Base-by-base conservation (phyloP, 2,888 invertebrate species). In the Drosophila seclusa region DNA sequence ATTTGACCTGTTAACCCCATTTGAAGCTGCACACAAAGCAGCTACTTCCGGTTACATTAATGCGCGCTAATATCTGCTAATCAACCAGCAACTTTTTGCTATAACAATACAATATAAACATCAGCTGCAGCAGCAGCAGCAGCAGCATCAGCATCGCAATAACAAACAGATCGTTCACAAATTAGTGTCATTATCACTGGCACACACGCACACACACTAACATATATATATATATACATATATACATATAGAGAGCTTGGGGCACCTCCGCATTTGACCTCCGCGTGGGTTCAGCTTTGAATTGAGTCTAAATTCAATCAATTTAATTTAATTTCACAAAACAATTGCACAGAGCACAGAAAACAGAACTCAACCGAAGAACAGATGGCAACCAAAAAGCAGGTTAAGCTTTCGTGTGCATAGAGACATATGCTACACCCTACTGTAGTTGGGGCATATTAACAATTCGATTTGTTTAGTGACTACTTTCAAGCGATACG, bases 321-420 rank as follows among this genome's bases (percentile, higher is more conserved):
- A 90, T 87, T 87, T 87, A 90, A 90, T 87, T 90, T 83, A 89
- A 87, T 87, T 87, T 89, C 84, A 89, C 90, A 90, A 87, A 87
- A 89, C 89, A 90, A 87, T 87, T 88, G 83, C 65, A 40, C 52
- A 36, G 64, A 38, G 55, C 31, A 54, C 60, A 42, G 21, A 29
- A 34, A 54, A 32, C 13, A 52, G 16, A 53, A 50, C 71, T 52
- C 16, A 45, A 45, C 45, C 45, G 59, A 65, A 73, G 70, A 42
- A 31, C 60, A 11, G 60, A 55, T 40, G 40, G 16, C 60, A 58
- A 52, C 45, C 57, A 62, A 67, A 66, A 71, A 68, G 61, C 73
- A 70, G 70, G 72, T 68, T 72, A 62, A 65, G 52, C 63, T 68
- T 54, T n/a, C 27, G 50, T n/a, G 32, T 57, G 50, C 38, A 66